Conservation (phyloP, 64 coral and sea anemone species). For the Porites lutea region DNA sequence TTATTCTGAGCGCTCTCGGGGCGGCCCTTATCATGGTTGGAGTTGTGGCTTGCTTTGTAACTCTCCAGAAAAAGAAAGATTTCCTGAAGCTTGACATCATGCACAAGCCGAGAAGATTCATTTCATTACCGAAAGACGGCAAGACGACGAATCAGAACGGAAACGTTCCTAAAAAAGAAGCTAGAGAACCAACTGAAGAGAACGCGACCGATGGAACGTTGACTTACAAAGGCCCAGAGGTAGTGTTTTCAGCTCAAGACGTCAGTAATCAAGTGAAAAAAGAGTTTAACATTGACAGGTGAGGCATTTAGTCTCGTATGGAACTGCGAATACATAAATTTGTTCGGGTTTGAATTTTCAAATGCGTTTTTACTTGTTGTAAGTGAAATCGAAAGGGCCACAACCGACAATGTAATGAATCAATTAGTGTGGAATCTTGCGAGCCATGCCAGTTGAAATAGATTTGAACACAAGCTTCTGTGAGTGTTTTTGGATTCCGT, state of each 20-base stretch:
- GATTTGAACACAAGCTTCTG: too few relatives aligned
- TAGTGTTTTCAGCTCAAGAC: slow-evolving; percentile 56
- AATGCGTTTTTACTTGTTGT: too few relatives aligned
- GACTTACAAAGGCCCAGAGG: slow-evolving; percentile 1
- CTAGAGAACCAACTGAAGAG: background rate
- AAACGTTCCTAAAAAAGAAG: slow-evolving; percentile 6
- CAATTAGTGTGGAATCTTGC: too few relatives aligned
- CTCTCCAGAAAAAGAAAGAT: slow-evolving; percentile 48
- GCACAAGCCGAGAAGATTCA: slow-evolving; percentile 66
- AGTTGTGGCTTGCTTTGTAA: slow-evolving; percentile 41
- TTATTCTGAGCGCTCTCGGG: slow-evolving; percentile 33
- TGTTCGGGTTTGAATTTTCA: too few relatives aligned
- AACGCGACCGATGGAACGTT: background rate
- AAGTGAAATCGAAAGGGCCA: too few relatives aligned
- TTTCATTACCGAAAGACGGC: slow-evolving; percentile 4
- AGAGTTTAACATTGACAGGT: slow-evolving; percentile 41
- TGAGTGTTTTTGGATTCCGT: too few relatives aligned
- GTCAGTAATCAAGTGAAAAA: slow-evolving; percentile 40
- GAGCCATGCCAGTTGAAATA: too few relatives aligned
- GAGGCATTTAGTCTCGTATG: background rate
- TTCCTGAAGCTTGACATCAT: slow-evolving; percentile 65
- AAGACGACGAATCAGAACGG: slow-evolving; percentile 37
- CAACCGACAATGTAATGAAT: too few relatives aligned
- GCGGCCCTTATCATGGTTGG: slow-evolving; percentile 47
- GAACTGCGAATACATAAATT: too few relatives aligned